A percentile compares a stretch with the other conserved stretches of the same genome.
Conservation (phyloP, 23 tunicate genomes). For the Clavelina lepadiformis region DNA sequence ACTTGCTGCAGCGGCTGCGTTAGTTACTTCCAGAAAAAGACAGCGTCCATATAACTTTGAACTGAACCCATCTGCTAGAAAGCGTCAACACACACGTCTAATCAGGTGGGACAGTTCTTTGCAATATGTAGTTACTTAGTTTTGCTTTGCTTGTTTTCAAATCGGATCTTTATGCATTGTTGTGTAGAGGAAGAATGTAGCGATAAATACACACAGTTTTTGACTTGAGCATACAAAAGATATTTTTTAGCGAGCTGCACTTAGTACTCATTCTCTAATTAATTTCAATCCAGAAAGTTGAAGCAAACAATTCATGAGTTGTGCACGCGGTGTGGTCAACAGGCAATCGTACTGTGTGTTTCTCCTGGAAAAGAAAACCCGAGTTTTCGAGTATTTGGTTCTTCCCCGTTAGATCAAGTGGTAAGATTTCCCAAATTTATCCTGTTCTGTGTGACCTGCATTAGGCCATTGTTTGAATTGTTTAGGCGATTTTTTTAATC, state of each 20-base stretch:
- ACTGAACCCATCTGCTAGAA: conserved; percentile 61
- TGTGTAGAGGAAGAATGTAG: too few relatives aligned
- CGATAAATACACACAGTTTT: too few relatives aligned
- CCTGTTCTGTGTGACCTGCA: background rate
- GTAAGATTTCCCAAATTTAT: conserved; percentile 17
- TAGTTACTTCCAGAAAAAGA: conserved; percentile 49
- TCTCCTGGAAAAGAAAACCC: conserved; percentile 86
- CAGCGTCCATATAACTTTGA: conserved; percentile 63
- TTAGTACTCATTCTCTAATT: background rate
- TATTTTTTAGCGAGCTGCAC: too few relatives aligned
- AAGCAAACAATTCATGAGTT: conserved; percentile 84
- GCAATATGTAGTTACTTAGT: background rate
- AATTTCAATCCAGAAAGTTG: conserved; percentile 48
- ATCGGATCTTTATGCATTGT: too few relatives aligned
- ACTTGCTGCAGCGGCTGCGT: conserved; percentile 86
- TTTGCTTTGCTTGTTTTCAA: background rate
- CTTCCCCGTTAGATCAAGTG: conserved; percentile 81
- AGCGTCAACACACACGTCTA: conserved; percentile 75
- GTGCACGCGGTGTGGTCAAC: conserved; percentile 88
- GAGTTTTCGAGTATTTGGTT: conserved; percentile 67
- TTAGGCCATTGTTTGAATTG: background rate
- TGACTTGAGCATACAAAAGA: too few relatives aligned
- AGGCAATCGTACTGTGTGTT: conserved; percentile 81
- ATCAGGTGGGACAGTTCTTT: conserved; percentile 22
- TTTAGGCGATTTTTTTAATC: background rate